A percentile compares a stretch with the other conserved stretches of the same genome.
Conservation (phyloP, 2,797 vertebrate species). For the Enteromius viviparus region DNA sequence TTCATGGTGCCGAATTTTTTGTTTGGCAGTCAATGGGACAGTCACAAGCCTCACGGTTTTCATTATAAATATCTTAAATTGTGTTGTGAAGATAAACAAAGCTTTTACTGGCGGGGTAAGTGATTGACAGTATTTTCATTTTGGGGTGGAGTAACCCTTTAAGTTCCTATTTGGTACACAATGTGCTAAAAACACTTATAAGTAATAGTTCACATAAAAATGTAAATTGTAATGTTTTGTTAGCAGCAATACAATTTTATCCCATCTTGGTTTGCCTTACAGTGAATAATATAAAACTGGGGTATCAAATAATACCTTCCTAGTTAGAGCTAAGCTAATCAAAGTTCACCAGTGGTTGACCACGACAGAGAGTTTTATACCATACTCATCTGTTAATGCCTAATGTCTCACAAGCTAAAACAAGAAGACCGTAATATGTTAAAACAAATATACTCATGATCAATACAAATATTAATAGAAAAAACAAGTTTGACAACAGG, state of each 20-base stretch:
- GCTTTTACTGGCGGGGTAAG: too few relatives aligned
- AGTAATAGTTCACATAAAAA: background rate
- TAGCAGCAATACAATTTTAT: background rate
- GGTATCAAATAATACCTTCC: background rate
- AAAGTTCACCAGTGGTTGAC: background rate
- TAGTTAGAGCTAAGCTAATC: background rate
- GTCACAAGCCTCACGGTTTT: too few relatives aligned
- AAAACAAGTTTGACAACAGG: background rate
- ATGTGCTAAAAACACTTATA: background rate
- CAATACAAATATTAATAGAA: background rate
- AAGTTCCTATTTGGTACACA: background rate
- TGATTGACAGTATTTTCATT: too few relatives aligned
- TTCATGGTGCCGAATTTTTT: too few relatives aligned
- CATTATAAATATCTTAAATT: too few relatives aligned
- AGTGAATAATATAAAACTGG: background rate
- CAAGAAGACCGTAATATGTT: background rate
- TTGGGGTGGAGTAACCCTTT: too few relatives aligned
- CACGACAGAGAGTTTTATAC: background rate
- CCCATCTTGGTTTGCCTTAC: background rate
- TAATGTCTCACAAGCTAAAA: background rate
- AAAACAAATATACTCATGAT: background rate
- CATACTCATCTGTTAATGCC: background rate
- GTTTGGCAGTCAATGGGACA: too few relatives aligned
- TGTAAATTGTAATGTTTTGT: background rate
- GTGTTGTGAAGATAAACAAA: too few relatives aligned